Base-by-base conservation (phyloP, 2,888 invertebrate species). In the Cheilosia grossa region DNA sequence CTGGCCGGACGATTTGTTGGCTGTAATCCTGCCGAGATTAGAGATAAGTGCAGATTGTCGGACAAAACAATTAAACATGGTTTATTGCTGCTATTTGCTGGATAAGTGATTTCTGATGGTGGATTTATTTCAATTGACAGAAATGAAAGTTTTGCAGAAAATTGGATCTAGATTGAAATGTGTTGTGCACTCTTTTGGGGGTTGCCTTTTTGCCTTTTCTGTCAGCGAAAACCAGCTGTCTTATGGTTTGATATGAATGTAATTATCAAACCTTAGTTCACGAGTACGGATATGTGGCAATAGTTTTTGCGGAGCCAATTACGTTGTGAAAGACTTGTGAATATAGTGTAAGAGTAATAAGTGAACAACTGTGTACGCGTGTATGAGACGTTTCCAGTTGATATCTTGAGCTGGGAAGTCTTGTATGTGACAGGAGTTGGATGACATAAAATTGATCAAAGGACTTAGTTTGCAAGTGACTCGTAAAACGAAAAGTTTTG, bases 51-150 rank as follows among this genome's bases (percentile, higher is more conserved):
- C 64, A 70, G 64, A 80, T 80, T 70, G 74, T 80, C 59, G 64
- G 59, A 58, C 58, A 69, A 74, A 80, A 80, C 83, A 83, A 74
- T 83, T 80, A 83, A 80, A 59, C 73, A 64, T 47, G 37, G 74
- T 83, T 80, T 83, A 74, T 74, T 58, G 74, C 59, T 56, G 64
- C 83, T 70, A 83, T 75, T 70, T 80, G 63, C 47, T 51, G 64
- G 80, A 66, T 83, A 83, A 70, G 64, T 74, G 83, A 69, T 70
- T 83, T 66, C 69, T 47, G 51, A n/a, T 9, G 51, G 42, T 49
- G 69, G 44, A 79, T 79, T 47, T 61, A 73, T 69, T 79, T 77
- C 44, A 59, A 81, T 58, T 75, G 58, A 56, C n/a, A 58, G 49
- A 49, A 49, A 49, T 49, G 24, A 13, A 9, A 30, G 13, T 1